phyloP scores from a whole-genome alignment of 2,888 invertebrate genomes.

The Acrobasis consociella region DNA sequence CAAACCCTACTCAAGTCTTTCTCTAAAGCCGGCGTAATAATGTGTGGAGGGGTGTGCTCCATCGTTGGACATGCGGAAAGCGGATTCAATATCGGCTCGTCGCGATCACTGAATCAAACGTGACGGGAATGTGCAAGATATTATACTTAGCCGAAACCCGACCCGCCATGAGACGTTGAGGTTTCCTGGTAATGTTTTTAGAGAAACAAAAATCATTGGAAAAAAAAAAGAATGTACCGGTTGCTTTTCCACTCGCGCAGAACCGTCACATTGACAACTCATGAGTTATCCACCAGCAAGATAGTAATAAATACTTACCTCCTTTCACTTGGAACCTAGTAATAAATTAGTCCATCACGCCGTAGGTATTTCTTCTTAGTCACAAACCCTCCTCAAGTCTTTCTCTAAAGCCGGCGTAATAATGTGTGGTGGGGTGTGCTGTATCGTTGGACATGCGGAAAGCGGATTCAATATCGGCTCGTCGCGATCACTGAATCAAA shows the following conservation, averaged over 20 bases:
- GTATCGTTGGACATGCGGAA: conserved; percentile 18
- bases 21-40: conserved; percentile 5
- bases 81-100: conserved; percentile 22
- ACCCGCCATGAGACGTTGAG: too few relatives aligned
- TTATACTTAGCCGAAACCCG: too few relatives aligned
- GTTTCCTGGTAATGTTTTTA: too few relatives aligned
- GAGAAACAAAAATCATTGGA: too few relatives aligned
- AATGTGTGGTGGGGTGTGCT: conserved; percentile 7
- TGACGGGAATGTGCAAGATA: conserved; percentile 10
- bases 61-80: conserved; percentile 21
- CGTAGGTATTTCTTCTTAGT: background rate
- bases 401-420: conserved; percentile 1
- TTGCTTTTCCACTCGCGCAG: too few relatives aligned
- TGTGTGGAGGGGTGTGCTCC: conserved; percentile 3
- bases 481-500: conserved; percentile 15
- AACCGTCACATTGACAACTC: too few relatives aligned
- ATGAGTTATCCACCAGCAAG: background rate
- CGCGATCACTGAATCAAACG: conserved; percentile 16
- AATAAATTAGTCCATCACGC: background rate
- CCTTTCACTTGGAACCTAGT: too few relatives aligned
- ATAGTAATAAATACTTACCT: background rate
- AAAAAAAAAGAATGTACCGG: too few relatives aligned
- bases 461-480: conserved; percentile 23
- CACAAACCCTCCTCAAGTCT: background rate
- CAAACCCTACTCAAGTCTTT: background rate